Percentiles rank a stretch among this genome's conserved stretches.
phyloP scores from a whole-genome alignment of 2,113 vertebrate genomes.

The human region DNA sequence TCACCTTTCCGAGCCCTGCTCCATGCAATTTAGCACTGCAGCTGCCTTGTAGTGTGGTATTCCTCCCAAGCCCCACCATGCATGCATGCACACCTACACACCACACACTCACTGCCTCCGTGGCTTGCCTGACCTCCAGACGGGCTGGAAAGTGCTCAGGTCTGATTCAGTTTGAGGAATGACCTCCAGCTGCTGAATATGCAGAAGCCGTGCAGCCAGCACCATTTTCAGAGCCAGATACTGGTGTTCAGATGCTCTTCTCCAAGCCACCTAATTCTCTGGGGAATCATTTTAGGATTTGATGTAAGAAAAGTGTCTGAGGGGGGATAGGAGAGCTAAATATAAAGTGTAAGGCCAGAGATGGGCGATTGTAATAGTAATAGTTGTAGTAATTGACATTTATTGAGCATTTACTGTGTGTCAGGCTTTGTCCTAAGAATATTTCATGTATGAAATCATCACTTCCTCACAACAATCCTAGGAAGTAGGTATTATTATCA shows the following conservation, averaged over 20 bases:
- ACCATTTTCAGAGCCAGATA: background rate
- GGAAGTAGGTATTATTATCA: background rate
- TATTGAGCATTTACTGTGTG: background rate
- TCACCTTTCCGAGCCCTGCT: background rate
- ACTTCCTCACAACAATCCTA: background rate
- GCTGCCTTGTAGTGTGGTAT: background rate
- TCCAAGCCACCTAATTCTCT: background rate
- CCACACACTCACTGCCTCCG: background rate
- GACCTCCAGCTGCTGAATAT: background rate
- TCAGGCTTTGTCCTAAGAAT: background rate
- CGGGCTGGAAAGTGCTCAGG: background rate
- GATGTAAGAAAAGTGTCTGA: background rate
- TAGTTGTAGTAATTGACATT: background rate
- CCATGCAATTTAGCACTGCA: background rate
- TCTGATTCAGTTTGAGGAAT: background rate
- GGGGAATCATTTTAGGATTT: background rate
- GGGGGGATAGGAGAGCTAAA: background rate
- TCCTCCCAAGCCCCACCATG: no score
- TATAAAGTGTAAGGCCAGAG: background rate
- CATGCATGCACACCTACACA: fast-evolving
- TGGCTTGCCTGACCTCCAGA: conserved; percentile 4
- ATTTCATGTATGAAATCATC: background rate
- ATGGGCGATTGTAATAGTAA: background rate
- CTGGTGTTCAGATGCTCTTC: background rate
- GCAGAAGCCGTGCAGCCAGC: fast-evolving